Base-by-base conservation (phyloP, 2,888 invertebrate genomes). In the Proisotoma minuta region DNA sequence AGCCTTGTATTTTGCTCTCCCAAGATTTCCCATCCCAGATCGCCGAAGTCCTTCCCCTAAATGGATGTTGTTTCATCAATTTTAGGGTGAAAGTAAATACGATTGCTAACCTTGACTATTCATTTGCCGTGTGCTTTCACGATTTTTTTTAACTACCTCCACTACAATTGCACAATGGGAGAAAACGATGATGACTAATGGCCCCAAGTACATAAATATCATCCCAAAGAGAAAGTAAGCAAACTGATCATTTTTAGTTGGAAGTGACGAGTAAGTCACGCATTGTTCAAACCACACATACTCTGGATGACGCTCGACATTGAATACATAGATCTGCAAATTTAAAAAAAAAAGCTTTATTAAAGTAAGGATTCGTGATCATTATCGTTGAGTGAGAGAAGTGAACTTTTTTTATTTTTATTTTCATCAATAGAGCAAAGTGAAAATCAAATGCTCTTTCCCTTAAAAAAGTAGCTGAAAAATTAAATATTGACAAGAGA, bases 261-360 rank as follows among this genome's bases (percentile, higher is more conserved):
- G 84, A 75, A 92, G 87, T 56, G 87, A 85, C 75, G 91, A 86
- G 79, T 88, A 90, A 0, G 91, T 88, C 57, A 96, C 89, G 79
- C 97, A 97, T 77, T 97, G 96, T 74, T 84, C 85, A 79, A 89
- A 96, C 87, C 88, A 90, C 53, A 84, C 84, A 59, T 87, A 84
- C 57, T 84, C 83, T 0, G 95, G 95, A 79, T 96, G 95, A 43
- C 81, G 20, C 8, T 49, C n/a, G n/a, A n/a, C n/a, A n/a, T n/a
- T n/a, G n/a, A n/a, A n/a, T n/a, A n/a, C n/a, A n/a, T n/a, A n/a
- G n/a, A n/a, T n/a, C n/a, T n/a, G n/a, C n/a, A n/a, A n/a, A n/a
- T n/a, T n/a, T n/a, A n/a, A n/a, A n/a, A n/a, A n/a, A n/a, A n/a
- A n/a, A n/a, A n/a, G n/a, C n/a, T n/a, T n/a, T n/a, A n/a, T n/a